These are phyloP conservation scores for Anguilla japonica DNA, from an alignment of 2,113 vertebrate genomes.

Conservation along the genomic window DNA sequence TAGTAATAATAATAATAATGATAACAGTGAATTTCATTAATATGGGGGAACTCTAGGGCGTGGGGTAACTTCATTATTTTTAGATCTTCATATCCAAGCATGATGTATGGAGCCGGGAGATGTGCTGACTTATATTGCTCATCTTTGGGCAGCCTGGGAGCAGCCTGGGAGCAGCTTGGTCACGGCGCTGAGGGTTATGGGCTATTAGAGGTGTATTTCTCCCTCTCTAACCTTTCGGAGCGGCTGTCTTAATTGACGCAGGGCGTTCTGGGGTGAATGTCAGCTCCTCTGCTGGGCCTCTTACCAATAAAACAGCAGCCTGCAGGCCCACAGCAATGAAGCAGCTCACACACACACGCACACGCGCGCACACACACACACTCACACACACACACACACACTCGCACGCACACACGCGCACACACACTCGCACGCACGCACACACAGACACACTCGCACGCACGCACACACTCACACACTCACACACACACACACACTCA, in stretches of 20 bases:
- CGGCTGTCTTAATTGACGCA: background rate
- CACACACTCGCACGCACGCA: background rate
- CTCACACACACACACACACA: too few species aligned
- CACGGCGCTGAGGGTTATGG: too few species aligned
- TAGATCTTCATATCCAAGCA: background rate
- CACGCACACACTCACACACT: background rate
- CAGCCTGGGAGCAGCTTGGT: too few species aligned
- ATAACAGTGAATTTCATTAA: background rate
- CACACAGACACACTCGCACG: background rate
- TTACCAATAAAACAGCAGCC: constrained; percentile 3
- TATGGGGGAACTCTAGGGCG: background rate
- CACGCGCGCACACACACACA: too few species aligned
- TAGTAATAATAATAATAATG: background rate
- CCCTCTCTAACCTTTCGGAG: background rate
- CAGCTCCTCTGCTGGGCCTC: background rate
- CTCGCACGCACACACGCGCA: too few species aligned
- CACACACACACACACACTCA: too few species aligned
- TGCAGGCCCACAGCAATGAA: constrained; percentile 4
- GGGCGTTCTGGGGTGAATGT: background rate
- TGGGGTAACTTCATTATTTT: background rate
- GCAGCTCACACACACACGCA: background rate
- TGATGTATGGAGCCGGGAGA: too few species aligned
- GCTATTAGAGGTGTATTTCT: background rate
- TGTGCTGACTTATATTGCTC: too few species aligned
- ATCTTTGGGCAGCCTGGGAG: too few species aligned